Percentiles rank a stretch among this genome's conserved stretches.
Evolutionary conservation across 2,113 vertebrate genomes (phyloP).

Genomic region (Corythaeola cristata): DNA sequence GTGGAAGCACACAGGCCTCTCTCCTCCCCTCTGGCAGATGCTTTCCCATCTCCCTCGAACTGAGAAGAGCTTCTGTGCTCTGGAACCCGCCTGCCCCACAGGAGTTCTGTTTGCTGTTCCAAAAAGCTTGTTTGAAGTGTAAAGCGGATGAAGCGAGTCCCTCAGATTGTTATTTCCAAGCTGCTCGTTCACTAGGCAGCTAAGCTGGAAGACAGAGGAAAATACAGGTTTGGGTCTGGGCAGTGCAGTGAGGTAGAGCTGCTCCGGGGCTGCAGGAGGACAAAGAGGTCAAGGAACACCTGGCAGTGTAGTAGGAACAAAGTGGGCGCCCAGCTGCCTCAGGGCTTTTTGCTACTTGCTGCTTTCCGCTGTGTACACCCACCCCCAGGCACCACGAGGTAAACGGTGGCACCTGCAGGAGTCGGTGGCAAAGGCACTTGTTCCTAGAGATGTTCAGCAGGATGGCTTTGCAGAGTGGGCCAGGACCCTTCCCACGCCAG

Average conservation of each 20-base stretch:
- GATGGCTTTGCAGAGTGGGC: neutral
- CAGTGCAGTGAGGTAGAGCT: neutral
- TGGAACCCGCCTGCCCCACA: neutral
- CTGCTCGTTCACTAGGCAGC: neutral
- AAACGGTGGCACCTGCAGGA: neutral
- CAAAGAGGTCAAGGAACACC: neutral
- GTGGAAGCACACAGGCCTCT: neutral
- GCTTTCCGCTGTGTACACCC: neutral
- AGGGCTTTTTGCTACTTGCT: neutral
- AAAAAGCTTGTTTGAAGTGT: conserved; percentile 36
- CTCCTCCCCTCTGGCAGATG: neutral
- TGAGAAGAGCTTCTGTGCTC: neutral
- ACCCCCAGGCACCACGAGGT: neutral
- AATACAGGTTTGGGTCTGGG: neutral
- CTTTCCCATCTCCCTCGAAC: neutral
- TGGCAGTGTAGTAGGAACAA: neutral
- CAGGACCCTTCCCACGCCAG: neutral
- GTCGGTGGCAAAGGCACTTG: neutral
- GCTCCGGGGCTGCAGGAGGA: neutral
- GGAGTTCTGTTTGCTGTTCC: conserved; percentile 22
- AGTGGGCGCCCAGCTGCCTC: neutral
- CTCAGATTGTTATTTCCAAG: neutral
- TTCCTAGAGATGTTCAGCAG: neutral
- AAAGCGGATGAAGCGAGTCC: neutral
- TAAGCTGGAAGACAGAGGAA: neutral